Percentiles rank a stretch among this genome's conserved stretches.
Conservation (phyloP, 2,888 invertebrate genomes). For the Tolmerus cingulatus region DNA sequence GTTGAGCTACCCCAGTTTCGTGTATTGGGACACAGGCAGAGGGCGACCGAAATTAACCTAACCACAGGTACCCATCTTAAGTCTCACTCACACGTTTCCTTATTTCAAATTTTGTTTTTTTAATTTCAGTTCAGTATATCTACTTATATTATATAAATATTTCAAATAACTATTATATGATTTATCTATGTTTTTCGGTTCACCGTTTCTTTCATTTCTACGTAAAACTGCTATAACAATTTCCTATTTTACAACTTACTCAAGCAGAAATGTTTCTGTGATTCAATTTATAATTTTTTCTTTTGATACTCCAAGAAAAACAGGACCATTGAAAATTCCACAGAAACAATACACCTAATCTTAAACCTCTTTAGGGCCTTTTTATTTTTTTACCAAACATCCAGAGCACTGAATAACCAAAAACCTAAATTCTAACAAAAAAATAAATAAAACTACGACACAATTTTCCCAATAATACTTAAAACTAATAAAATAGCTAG, state of each 20-base stretch:
- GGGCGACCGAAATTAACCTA: constrained; percentile 91
- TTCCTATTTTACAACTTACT: background rate
- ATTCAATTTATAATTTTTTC: background rate
- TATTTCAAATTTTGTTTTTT: constrained; percentile 27
- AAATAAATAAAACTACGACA: constrained; percentile 1
- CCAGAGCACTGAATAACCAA: constrained; percentile 10
- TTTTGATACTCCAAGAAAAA: background rate
- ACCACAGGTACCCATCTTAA: constrained; percentile 85
- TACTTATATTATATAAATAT: constrained; percentile 4
- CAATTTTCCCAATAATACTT: constrained; percentile 10
- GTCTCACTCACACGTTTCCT: constrained; percentile 44
- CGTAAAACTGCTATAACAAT: constrained; percentile 3
- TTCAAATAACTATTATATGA: background rate
- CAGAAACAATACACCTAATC: constrained; percentile 10
- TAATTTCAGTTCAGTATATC: constrained; percentile 25
- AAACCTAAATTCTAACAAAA: background rate
- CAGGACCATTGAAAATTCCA: background rate
- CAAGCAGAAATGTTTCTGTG: constrained; percentile 19
- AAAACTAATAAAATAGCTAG: constrained; percentile 19
- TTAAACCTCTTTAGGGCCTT: background rate
- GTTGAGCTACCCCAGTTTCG: constrained; percentile 97
- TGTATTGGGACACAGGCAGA: constrained; percentile 95
- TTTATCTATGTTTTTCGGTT: constrained; percentile 1
- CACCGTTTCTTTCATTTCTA: background rate
- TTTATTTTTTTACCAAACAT: background rate